phyloP scores from a whole-genome alignment of 2,113 vertebrate species.

The Gallinago paraguaiae region DNA sequence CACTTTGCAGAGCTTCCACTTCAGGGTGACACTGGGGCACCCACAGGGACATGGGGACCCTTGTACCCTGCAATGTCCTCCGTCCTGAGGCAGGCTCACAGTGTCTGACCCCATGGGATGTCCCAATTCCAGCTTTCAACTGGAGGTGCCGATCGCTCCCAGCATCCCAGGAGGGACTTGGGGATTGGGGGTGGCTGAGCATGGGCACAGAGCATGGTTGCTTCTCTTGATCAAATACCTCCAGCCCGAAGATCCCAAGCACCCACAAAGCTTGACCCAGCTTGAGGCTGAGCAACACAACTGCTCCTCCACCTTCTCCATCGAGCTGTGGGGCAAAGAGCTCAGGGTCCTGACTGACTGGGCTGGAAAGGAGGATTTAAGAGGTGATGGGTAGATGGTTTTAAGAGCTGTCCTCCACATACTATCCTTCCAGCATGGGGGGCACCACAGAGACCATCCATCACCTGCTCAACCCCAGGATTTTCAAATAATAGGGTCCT shows the following conservation, averaged over 20 bases:
- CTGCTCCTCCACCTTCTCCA: neutral
- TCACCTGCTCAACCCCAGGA: rapidly evolving
- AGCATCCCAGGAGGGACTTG: neutral
- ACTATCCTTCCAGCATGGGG: neutral
- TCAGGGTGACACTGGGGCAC: neutral
- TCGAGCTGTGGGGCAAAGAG: neutral
- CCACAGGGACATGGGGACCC: neutral
- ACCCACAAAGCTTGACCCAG: neutral
- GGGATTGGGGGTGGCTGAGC: neutral
- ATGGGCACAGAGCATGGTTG: neutral
- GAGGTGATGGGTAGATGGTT: neutral
- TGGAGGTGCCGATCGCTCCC: neutral
- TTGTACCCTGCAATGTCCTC: neutral
- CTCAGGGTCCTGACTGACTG: neutral
- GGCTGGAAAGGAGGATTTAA: neutral
- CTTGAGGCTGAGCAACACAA: neutral
- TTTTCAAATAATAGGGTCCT: neutral
- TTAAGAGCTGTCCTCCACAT: neutral
- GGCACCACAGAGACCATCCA: neutral
- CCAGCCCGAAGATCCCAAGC: neutral
- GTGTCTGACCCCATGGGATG: rapidly evolving
- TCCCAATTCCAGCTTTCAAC: neutral
- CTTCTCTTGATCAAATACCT: neutral
- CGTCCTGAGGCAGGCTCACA: rapidly evolving
- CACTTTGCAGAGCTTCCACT: neutral